Evolutionary conservation across 2,113 vertebrate genomes (phyloP).

Genomic region (Oncorhynchus clarkii): DNA sequence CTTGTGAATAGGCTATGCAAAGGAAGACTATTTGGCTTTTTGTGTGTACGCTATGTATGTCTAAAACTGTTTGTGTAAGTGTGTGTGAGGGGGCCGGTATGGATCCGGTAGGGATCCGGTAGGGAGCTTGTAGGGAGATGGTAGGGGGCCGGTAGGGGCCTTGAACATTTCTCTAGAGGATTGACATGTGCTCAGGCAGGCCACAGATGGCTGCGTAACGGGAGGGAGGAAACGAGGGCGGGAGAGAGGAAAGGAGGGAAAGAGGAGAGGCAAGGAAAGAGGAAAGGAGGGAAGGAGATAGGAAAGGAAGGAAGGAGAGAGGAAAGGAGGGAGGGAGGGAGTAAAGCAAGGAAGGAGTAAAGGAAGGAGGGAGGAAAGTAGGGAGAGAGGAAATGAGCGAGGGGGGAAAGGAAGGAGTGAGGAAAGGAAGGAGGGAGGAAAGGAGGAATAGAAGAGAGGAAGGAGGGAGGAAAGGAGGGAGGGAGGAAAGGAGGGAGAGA

Average conservation of each 20-base stretch:
- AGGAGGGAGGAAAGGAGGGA: neutral
- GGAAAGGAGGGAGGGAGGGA: neutral
- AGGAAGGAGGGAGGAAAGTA: neutral
- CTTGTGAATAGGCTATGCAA: constrained; percentile 3
- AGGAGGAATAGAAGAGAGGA: neutral
- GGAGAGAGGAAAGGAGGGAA: neutral
- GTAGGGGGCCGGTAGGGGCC: too few species aligned
- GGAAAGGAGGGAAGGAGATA: too few species aligned
- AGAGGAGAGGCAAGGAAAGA: too few species aligned
- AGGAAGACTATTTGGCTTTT: constrained; percentile 77
- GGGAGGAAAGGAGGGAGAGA: constrained; percentile 73
- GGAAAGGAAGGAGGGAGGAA: too few species aligned
- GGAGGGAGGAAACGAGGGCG: constrained; percentile 34
- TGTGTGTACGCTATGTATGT: constrained; percentile 54
- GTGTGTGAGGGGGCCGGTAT: constrained; percentile 54
- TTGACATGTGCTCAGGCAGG: constrained; percentile 83
- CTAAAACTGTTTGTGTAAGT: neutral
- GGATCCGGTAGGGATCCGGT: constrained; percentile 54
- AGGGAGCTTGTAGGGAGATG: too few species aligned
- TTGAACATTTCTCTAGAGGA: constrained; percentile 84
- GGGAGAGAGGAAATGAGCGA: neutral
- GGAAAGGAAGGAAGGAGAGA: neutral
- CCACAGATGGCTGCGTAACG: constrained; percentile 87
- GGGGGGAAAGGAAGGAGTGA: neutral
- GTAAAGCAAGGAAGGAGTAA: neutral